Conservation (phyloP, 2,888 invertebrate genomes). For the Pyrgus malvae region DNA sequence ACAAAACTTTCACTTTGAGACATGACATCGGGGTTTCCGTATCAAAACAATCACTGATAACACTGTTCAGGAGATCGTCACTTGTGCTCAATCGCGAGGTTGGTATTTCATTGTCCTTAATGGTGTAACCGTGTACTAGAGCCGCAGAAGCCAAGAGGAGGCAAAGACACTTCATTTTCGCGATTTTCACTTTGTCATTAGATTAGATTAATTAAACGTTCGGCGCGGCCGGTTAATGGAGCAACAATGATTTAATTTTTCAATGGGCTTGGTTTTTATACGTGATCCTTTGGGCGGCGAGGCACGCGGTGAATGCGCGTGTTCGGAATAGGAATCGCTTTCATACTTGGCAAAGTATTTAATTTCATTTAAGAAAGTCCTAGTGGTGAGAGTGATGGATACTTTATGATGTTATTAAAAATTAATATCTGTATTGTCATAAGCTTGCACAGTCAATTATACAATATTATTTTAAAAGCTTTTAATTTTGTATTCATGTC, state of each 20-base stretch:
- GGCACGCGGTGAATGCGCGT: slow-evolving; percentile 66
- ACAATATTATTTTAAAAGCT: too few species aligned
- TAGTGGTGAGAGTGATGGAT: slow-evolving; percentile 68
- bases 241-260: slow-evolving; percentile 81
- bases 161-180: slow-evolving; percentile 76
- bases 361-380: slow-evolving; percentile 80
- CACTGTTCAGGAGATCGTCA: slow-evolving; percentile 86
- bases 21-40: slow-evolving; percentile 86
- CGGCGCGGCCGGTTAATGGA: slow-evolving; percentile 72
- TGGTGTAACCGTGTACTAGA: slow-evolving; percentile 71
- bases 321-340: slow-evolving; percentile 59
- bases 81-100: slow-evolving; percentile 82
- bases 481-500: too few species aligned
- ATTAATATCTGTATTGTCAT: neutral
- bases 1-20: slow-evolving; percentile 88
- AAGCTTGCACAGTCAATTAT: too few species aligned
- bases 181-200: slow-evolving; percentile 69
- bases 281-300: slow-evolving; percentile 79
- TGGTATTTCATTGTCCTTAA: slow-evolving; percentile 80
- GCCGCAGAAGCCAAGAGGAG: slow-evolving; percentile 77
- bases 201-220: slow-evolving; percentile 73
- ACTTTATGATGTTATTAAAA: slow-evolving; percentile 27
- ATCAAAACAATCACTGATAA: slow-evolving; percentile 87
- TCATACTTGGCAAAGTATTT: slow-evolving; percentile 73
- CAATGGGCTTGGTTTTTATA: slow-evolving; percentile 87